Evolutionary conservation across 2,113 vertebrate species (phyloP).

Genomic region (Nematolebias whitei): DNA sequence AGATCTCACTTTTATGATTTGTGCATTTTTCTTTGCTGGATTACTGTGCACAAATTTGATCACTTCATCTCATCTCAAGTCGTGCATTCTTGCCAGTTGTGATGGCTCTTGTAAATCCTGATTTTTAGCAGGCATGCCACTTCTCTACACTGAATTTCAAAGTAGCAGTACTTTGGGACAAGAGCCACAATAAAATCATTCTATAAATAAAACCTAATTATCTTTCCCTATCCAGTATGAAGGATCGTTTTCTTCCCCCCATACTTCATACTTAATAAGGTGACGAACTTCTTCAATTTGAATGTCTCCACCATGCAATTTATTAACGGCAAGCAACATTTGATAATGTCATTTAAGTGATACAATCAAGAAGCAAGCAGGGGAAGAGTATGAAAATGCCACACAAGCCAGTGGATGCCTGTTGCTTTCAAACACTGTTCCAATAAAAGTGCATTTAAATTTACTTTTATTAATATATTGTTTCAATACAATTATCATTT

Average conservation of each 20-base stretch:
- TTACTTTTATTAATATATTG: conserved; percentile 14
- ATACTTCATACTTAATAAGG: conserved; percentile 38
- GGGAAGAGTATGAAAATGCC: conserved; percentile 10
- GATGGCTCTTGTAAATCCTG: conserved; percentile 33
- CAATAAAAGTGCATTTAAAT: conserved; percentile 14
- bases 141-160: not conserved
- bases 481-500: conserved; percentile 33
- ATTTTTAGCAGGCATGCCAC: conserved; percentile 3
- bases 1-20: conserved; percentile 7
- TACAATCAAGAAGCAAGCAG: conserved; percentile 34
- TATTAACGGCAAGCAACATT: conserved; percentile 51
- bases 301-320: conserved; percentile 33
- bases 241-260: conserved; percentile 24
- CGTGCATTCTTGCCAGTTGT: conserved; percentile 17
- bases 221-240: conserved; percentile 16
- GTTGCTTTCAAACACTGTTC: conserved; percentile 14
- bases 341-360: conserved; percentile 52
- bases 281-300: conserved; percentile 37
- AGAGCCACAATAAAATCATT: conserved; percentile 27
- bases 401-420: conserved; percentile 11
- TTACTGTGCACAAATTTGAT: not conserved
- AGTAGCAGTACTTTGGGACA: conserved; percentile 5
- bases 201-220: conserved; percentile 36
- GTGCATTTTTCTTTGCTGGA: not conserved
- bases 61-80: conserved; percentile 1